Percentiles rank a stretch among this genome's conserved stretches.
These are phyloP conservation scores for Urocolius indicus DNA, from an alignment of 2,113 vertebrate genomes.

Conservation along the genomic window DNA sequence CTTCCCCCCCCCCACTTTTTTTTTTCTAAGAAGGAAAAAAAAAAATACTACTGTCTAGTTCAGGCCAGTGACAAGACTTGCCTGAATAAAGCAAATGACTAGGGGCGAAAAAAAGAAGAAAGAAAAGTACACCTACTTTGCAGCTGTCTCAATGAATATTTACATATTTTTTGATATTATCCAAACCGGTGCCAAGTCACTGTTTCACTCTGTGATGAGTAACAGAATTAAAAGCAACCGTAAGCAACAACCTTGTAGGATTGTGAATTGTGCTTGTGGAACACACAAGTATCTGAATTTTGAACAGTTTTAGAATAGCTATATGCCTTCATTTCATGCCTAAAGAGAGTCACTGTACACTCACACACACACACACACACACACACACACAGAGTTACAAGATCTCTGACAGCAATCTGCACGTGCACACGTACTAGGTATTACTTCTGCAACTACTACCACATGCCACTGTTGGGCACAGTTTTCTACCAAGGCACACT, in stretches of 20 bases:
- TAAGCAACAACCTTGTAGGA: background rate
- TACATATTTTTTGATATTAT: background rate
- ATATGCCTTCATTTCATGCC: too few species aligned
- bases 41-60: background rate
- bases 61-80: background rate
- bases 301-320: background rate
- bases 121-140: background rate
- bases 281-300: background rate
- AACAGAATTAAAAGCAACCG: background rate
- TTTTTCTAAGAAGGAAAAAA: background rate
- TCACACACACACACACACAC: background rate
- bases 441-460: background rate
- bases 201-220: background rate
- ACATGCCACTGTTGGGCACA: background rate
- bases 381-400: background rate
- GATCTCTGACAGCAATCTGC: background rate
- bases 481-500: background rate
- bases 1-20: fast-evolving
- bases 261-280: background rate
- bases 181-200: background rate
- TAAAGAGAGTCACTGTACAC: background rate
- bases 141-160: background rate
- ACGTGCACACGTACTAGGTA: background rate
- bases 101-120: background rate
- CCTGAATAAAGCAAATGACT: background rate